Base-by-base conservation (phyloP, 2,113 vertebrate genomes). In the Romanogobio albipinnatus region DNA sequence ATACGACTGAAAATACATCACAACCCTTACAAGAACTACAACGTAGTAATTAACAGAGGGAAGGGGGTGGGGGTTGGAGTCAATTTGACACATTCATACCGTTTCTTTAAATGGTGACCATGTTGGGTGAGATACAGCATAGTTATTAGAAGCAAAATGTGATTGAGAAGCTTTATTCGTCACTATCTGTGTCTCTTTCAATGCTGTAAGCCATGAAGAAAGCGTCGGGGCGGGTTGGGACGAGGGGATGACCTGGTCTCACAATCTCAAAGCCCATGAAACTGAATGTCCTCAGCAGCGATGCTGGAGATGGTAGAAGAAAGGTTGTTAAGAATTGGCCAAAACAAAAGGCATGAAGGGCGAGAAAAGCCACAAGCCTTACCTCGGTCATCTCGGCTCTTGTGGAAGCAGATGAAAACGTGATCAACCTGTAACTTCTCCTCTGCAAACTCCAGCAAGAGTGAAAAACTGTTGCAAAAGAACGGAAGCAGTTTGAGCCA, bases 221-320 rank as follows among this genome's bases (percentile, higher is more conserved):
- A 95, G 98, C 97, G 75, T 99, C 98, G 86, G 98, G 96, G 95
- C 97, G 97, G 93, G 97, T 93, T 88, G 98, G 98, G 95, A 98
- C 95, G 90, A 99, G 97, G 95, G 98, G 95, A 95, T 99, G 98
- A 93, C 98, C 98, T 85, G 98, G 98, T 98, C 96, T 96, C 96
- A 99, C 98, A 97, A 98, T 99, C 96, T 99, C 98, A 97, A 99
- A 99, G 97, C 97, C 98, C 96, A 99, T 94, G 95, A 98, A 99
- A 95, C 97, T 96, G 95, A 99, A 99, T 64, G 97, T 98, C 53
- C 97, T 96, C 92, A 99, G 96, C 90, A 99, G 91, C 85, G 96
- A 95, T 91, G 98, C 98, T 97, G 93, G 36, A 81, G 81, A 19
- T 76, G 87, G 22, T 86, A 45, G 56, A 13, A 22, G 14, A 51